A percentile compares a stretch with the other conserved stretches of the same genome.
These are phyloP conservation scores for Harmothoe impar DNA, from an alignment of 2,888 invertebrate species.

Conservation along the genomic window DNA sequence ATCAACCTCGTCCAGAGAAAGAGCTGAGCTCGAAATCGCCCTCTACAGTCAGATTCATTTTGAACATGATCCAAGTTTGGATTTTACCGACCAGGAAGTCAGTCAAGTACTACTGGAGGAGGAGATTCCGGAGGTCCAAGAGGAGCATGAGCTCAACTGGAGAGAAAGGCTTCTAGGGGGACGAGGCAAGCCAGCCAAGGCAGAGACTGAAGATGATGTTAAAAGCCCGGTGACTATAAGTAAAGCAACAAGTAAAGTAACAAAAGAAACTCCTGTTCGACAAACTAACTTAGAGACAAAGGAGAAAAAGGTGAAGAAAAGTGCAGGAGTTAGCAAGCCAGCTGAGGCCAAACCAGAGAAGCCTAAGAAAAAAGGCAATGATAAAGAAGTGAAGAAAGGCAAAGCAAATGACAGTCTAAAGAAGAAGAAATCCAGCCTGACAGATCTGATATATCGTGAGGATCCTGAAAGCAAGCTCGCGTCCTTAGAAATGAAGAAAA, in stretches of 20 bases:
- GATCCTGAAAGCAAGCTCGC: neutral
- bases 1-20: neutral
- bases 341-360: neutral
- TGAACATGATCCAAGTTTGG: neutral
- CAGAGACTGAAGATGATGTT: neutral
- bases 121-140: neutral
- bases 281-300: neutral
- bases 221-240: neutral
- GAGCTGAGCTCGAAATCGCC: neutral
- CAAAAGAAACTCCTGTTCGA: neutral
- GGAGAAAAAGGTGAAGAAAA: neutral
- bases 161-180: neutral
- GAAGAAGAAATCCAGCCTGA: neutral
- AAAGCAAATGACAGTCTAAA: neutral
- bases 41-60: constrained; percentile 49
- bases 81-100: neutral
- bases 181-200: neutral
- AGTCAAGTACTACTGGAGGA: neutral
- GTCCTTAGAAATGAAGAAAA: constrained; percentile 14
- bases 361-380: neutral
- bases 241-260: neutral
- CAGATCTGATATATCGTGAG: neutral
- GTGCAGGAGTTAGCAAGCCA: neutral
- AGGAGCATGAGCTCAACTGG: constrained; percentile 33
- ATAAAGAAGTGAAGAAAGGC: neutral